These are phyloP conservation scores for Pseudococcus viburni DNA, from an alignment of 2,888 invertebrate genomes.

Conservation along the genomic window DNA sequence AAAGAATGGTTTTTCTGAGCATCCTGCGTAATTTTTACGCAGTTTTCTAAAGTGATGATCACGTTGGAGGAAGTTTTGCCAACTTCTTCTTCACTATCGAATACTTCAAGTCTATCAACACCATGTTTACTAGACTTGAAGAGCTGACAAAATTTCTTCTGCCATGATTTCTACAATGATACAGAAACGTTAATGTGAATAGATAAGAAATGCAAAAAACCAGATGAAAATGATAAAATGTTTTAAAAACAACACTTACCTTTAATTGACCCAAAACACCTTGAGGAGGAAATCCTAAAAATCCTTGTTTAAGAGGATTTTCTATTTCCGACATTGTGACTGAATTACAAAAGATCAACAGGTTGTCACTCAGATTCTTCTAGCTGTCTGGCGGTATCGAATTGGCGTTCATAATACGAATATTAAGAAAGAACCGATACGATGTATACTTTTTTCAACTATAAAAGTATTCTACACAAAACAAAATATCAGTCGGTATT, in stretches of 20 bases:
- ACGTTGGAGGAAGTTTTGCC: constrained; percentile 77
- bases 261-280: constrained; percentile 83
- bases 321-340: constrained; percentile 68
- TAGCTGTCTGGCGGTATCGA: not conserved
- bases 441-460: not conserved
- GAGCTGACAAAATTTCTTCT: constrained; percentile 83
- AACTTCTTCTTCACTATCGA: constrained; percentile 84
- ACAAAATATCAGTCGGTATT: not conserved
- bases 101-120: constrained; percentile 87
- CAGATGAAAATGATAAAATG: not conserved
- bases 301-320: constrained; percentile 74
- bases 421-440: not conserved
- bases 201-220: not conserved
- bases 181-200: constrained; percentile 52
- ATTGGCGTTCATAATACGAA: not conserved
- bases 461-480: not conserved
- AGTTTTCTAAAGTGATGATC: constrained; percentile 88
- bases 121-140: constrained; percentile 89
- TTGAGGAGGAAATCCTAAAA: constrained; percentile 83
- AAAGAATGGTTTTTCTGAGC: constrained; percentile 73
- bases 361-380: constrained; percentile 1
- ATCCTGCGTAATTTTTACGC: constrained; percentile 81
- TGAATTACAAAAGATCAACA: not conserved
- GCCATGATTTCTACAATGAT: constrained; percentile 85
- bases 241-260: constrained; percentile 74